These are phyloP conservation scores for Tretioscincus oriximinensis DNA, from an alignment of 2,113 vertebrate species.

Conservation along the genomic window DNA sequence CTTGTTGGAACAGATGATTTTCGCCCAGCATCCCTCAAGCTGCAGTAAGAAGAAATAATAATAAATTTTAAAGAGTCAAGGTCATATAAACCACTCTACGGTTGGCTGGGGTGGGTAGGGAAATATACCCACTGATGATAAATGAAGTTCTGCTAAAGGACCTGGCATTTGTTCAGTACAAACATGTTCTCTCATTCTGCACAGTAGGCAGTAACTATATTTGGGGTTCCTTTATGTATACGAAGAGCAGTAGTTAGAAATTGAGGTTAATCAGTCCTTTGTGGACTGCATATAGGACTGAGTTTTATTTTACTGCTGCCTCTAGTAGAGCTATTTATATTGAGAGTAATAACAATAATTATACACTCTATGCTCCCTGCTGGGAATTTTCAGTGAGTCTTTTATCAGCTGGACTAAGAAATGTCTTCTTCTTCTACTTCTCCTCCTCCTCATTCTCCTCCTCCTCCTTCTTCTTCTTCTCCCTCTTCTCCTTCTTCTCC, in stretches of 20 bases:
- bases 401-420: neutral
- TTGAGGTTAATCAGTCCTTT: neutral
- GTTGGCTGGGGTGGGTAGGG: neutral
- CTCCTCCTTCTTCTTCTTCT: too few species aligned
- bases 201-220: neutral
- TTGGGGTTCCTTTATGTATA: neutral
- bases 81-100: neutral
- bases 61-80: neutral
- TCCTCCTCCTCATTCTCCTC: neutral
- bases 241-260: neutral
- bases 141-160: neutral
- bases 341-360: neutral
- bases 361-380: neutral
- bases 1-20: conserved; percentile 13
- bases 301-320: neutral
- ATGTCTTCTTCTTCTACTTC: neutral
- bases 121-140: conserved; percentile 9
- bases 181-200: conserved; percentile 7
- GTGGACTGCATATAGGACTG: rapidly evolving
- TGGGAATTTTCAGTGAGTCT: neutral
- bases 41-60: neutral
- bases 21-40: neutral
- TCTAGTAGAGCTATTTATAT: neutral
- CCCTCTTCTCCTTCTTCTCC: too few species aligned
- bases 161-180: conserved; percentile 3